A percentile compares a stretch with the other conserved stretches of the same genome.
Evolutionary conservation across 23 tunicate genomes (phyloP).

Genomic region (Corella eumyota): DNA sequence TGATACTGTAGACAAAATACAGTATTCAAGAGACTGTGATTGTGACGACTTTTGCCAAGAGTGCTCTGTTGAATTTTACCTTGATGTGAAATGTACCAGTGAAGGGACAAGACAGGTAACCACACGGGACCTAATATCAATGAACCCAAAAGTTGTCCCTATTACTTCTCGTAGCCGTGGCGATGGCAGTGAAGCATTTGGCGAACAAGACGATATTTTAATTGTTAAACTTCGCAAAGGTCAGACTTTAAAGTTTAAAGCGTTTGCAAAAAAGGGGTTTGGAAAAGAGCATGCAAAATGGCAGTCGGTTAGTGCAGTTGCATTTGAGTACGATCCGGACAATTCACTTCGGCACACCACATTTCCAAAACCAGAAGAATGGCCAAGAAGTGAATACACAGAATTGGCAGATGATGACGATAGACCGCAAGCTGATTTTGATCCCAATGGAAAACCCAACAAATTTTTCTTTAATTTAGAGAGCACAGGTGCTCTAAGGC

Average conservation of each 20-base stretch:
- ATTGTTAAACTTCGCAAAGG: slow-evolving; percentile 95
- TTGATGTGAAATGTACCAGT: slow-evolving; percentile 88
- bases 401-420: slow-evolving; percentile 90
- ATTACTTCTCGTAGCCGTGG: slow-evolving; percentile 71
- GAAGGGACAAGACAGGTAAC: slow-evolving; percentile 95
- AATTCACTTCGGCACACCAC: slow-evolving; percentile 96
- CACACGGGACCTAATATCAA: slow-evolving; percentile 81
- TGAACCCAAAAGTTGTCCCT: slow-evolving; percentile 85
- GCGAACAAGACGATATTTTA: slow-evolving; percentile 88
- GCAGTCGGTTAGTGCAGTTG: slow-evolving; percentile 91
- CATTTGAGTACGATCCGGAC: slow-evolving; percentile 99
- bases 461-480: slow-evolving; percentile 95
- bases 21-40: slow-evolving; percentile 90
- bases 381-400: slow-evolving; percentile 93
- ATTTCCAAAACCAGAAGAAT: slow-evolving; percentile 98
- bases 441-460: slow-evolving; percentile 74
- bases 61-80: slow-evolving; percentile 89
- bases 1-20: slow-evolving; percentile 86
- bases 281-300: slow-evolving; percentile 99
- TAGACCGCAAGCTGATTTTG: slow-evolving; percentile 83
- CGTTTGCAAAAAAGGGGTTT: slow-evolving; percentile 96
- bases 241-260: slow-evolving; percentile 88
- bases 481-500: slow-evolving; percentile 65
- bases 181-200: slow-evolving; percentile 54
- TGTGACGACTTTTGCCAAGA: slow-evolving; percentile 96